phyloP scores from a whole-genome alignment of 2,113 vertebrate species.

The Thymallus thymallus region DNA sequence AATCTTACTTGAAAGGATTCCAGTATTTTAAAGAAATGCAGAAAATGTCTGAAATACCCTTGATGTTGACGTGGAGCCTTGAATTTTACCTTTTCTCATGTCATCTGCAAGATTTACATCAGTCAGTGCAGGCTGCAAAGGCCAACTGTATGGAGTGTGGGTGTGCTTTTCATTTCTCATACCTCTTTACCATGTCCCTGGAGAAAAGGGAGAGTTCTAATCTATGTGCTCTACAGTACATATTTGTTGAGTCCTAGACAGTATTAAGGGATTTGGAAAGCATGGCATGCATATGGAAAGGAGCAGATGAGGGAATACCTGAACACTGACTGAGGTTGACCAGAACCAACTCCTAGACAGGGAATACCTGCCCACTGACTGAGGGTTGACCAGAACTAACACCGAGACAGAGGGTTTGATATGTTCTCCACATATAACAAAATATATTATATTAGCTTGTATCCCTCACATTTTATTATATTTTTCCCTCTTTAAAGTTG shows the following conservation, averaged over 20 bases:
- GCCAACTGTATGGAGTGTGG: neutral
- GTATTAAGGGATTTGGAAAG: too few species aligned
- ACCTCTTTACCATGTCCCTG: neutral
- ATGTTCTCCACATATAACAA: neutral
- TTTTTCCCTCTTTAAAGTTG: slow-evolving; percentile 2
- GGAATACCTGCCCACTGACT: neutral
- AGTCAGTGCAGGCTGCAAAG: neutral
- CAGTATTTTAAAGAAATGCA: neutral
- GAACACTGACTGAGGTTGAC: neutral
- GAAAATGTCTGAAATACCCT: neutral
- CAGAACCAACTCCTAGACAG: neutral
- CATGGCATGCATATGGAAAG: neutral
- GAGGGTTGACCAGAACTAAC: neutral
- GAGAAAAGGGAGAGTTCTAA: neutral
- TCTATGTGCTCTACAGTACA: neutral
- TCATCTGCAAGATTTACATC: neutral
- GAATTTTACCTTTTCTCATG: neutral
- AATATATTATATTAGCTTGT: neutral
- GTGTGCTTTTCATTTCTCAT: neutral
- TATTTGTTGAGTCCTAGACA: neutral
- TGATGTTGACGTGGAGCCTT: neutral
- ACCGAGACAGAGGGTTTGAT: neutral
- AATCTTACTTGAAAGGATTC: neutral
- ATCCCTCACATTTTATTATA: neutral
- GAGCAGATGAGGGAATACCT: neutral